Base-by-base conservation (phyloP, 2,888 invertebrate species). In the Calameuta pallipes region DNA sequence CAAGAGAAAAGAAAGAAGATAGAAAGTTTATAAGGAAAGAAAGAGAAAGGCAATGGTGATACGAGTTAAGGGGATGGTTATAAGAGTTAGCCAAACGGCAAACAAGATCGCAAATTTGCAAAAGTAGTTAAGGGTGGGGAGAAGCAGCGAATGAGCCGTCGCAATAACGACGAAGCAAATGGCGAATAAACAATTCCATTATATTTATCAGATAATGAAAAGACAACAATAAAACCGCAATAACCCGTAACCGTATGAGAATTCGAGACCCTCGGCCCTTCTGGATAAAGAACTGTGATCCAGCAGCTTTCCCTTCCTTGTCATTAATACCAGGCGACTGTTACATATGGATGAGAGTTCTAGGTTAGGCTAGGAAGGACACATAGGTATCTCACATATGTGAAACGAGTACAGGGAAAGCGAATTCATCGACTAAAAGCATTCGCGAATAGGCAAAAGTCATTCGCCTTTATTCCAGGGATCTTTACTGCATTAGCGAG, bases 281-380 rank as follows among this genome's bases (percentile, higher is more conserved):
- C 68, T 80, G 81, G 82, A 88, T 87, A 86, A 88, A 88, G 88
- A 87, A 89, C 79, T 85, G 84, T 82, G 31, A 82, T 79, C 84
- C 84, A 82, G 83, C 84, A 33, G 81, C 80, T 79, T 74, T 79
- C 76, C 75, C 78, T 81, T 83, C 80, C 36, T 74, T 87, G 91
- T 91, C 91, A 91, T 91, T 91, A 91, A 91, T 91, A 91, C 89
- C 90, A 89, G 89, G 88, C 89, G 90, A 90, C 91, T 91, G 90
- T 90, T 91, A 91, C 91, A 91, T 91, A 91, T 91, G 91, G 90
- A 91, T 91, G 91, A 91, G 91, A 85, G 84, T 83, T 82, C 82
- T 81, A 85, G 87, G 88, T 83, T 88, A 87, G 88, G 86, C 85
- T 85, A 84, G 85, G 83, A 83, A 82, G 78, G 81, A 80, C 84